Evolutionary conservation across 2,797 vertebrate species (phyloP).

Genomic region (Scolopax bukidnonensis): DNA sequence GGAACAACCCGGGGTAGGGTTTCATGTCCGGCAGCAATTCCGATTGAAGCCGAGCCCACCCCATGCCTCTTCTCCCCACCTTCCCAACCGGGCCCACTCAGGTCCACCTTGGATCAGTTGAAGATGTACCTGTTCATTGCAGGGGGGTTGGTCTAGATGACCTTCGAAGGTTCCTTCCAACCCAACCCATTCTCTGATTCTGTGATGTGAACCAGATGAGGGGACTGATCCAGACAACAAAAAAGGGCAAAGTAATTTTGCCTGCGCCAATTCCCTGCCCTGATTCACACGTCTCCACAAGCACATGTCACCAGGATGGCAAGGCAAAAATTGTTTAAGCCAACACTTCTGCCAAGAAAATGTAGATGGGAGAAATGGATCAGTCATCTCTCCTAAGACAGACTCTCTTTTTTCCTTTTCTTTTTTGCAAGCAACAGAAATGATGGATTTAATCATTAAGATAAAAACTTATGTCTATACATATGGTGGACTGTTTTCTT

Average conservation of each 20-base stretch:
- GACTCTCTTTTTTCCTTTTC: background rate
- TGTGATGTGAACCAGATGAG: accelerated
- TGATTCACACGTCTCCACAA: background rate
- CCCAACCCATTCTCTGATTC: background rate
- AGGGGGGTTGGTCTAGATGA: background rate
- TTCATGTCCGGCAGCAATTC: background rate
- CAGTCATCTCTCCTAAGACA: slow-evolving; percentile 27
- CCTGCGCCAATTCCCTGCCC: background rate
- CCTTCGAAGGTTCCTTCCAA: background rate
- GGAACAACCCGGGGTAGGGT: background rate
- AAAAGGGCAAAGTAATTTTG: slow-evolving; percentile 30
- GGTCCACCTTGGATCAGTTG: background rate
- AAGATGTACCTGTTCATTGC: background rate
- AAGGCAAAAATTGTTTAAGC: slow-evolving; percentile 42
- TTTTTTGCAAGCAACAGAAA: slow-evolving; percentile 50
- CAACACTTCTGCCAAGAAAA: slow-evolving; percentile 55
- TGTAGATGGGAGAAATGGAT: slow-evolving; percentile 47
- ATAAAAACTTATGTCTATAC: slow-evolving; percentile 67
- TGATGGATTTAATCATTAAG: slow-evolving; percentile 62
- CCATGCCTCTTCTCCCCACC: background rate
- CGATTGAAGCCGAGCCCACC: background rate
- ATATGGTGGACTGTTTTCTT: slow-evolving; percentile 60
- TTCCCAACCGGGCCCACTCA: accelerated
- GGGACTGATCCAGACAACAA: background rate
- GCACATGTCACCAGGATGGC: background rate